Evolutionary conservation across 2,797 vertebrate genomes (phyloP).

Genomic region (Neosilurus hyrtlii): DNA sequence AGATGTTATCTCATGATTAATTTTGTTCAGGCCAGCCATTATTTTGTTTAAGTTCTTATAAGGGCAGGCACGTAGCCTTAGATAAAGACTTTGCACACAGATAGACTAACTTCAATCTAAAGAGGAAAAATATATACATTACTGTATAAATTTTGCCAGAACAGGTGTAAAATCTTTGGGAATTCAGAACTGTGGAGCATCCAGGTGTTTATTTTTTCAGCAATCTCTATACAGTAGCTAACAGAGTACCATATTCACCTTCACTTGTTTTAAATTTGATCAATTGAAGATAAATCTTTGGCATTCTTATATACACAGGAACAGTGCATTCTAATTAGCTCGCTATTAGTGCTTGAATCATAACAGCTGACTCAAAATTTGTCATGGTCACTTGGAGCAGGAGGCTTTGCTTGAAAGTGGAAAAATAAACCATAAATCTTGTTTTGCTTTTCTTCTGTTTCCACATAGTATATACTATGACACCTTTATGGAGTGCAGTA

Average conservation of each 20-base stretch:
- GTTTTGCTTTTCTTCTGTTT: no score
- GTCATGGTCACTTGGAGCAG: no score
- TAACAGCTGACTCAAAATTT: no score
- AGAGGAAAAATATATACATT: background rate
- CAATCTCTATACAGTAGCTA: no score
- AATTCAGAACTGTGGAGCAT: background rate
- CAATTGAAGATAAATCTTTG: background rate
- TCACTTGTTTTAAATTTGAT: background rate
- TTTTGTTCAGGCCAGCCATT: constrained; percentile 38
- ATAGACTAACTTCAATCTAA: background rate
- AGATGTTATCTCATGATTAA: constrained; percentile 60
- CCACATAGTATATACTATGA: no score
- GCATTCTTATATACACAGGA: background rate
- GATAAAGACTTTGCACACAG: background rate
- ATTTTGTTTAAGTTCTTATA: constrained; percentile 29
- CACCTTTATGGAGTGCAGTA: no score
- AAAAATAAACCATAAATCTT: no score
- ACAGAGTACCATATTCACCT: background rate
- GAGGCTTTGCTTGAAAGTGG: no score
- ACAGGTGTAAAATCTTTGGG: background rate
- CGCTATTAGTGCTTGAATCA: no score
- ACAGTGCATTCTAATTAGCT: no score
- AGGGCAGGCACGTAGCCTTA: constrained; percentile 6
- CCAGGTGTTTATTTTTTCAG: background rate
- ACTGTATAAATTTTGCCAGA: background rate